Base-by-base conservation (phyloP, 2,797 vertebrate species). In the Coregonus suidteri region DNA sequence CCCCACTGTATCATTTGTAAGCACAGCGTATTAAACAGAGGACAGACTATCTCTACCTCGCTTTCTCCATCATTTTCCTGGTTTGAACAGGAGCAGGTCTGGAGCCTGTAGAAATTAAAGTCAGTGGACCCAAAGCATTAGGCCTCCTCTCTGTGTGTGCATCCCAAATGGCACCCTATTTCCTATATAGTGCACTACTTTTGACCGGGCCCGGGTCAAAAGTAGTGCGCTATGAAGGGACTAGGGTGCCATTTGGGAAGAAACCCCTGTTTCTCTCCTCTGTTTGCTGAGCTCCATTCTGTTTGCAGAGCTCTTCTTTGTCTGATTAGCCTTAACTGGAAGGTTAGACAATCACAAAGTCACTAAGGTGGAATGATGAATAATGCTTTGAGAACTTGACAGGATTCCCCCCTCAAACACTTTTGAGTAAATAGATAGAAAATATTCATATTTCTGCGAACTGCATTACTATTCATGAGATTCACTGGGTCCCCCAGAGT, bases 351-450 rank as follows among this genome's bases (percentile, higher is more conserved):
- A 75, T 83, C 80, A 76, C 80, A 73, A 74, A 81, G 31, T 74
- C 81, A 77, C 81, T 90, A 84, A 73, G 76, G 41, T 66, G 72
- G 67, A 82, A 35, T 77, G 75, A 84, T 71, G 54, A 77, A 84
- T 83, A 76, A 68, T 35, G 76, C 79, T 69, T 1, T 3, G 72
- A 75, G 67, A 73, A 47, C 71, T 64, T 76, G 83, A 78, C 86
- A 76, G 41, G 30, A 59, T 41, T 78, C 59, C 34, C 56, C 72
- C 71, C 53, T 7, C 72, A 79, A 47, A 76, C 25, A 41, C 69
- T 76, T 56, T 79, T 75, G 73, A 75, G 82, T 83, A 79, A 91
- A 89, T 81, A 85, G 76, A 16, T 82, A 11, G 18, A 41, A 79
- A 71, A 25, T 65, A 65, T 65, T 31, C 4, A 14, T 65, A 20